A percentile compares a stretch with the other conserved stretches of the same genome.
Conservation (phyloP, 1,140 invertebrate genomes). For the Bradynema listronoti region DNA sequence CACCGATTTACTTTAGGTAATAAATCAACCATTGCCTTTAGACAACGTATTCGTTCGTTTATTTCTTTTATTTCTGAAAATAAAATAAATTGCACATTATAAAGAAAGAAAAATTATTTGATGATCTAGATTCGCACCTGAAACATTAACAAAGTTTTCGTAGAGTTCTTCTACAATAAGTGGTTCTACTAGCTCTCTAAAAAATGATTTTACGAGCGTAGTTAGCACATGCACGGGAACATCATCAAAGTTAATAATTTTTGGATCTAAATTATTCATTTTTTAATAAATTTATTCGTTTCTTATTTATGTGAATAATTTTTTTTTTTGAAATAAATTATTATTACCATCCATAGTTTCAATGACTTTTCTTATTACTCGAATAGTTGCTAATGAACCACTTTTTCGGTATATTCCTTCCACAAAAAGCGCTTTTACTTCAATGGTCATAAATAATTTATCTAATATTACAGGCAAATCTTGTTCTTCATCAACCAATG, state of each 20-base stretch:
- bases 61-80: conserved; percentile 69
- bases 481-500: conserved; percentile 68
- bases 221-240: conserved; percentile 78
- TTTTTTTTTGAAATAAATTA: too few species aligned
- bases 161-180: conserved; percentile 84
- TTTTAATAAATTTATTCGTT: background rate
- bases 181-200: conserved; percentile 85
- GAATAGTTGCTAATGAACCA: conserved; percentile 61
- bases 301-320: too few species aligned
- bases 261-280: conserved; percentile 59
- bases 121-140: conserved; percentile 71
- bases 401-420: conserved; percentile 67
- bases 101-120: conserved; percentile 28
- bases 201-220: conserved; percentile 81
- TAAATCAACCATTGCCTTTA: conserved; percentile 79
- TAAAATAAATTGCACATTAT: conserved; percentile 10
- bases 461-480: conserved; percentile 76
- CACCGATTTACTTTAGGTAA: conserved; percentile 81
- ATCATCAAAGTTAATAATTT: conserved; percentile 63
- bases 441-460: conserved; percentile 74
- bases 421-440: conserved; percentile 80
- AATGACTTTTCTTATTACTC: conserved; percentile 40
- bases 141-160: conserved; percentile 73
- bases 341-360: conserved; percentile 41
- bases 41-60: conserved; percentile 73